These are phyloP conservation scores for Resseliella maxima DNA, from an alignment of 2,888 invertebrate species.

Conservation along the genomic window DNA sequence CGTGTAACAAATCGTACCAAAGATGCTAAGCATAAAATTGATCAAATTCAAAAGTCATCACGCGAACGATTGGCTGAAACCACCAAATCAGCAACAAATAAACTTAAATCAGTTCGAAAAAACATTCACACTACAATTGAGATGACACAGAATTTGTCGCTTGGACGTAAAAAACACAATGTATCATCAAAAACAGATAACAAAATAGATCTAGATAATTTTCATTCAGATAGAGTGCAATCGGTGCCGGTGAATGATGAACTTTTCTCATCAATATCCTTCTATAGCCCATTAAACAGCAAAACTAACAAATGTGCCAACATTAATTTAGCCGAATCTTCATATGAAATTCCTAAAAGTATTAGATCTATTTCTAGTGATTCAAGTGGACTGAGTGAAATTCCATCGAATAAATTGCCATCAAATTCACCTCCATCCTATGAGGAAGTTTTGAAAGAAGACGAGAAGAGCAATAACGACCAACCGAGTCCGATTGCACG, in stretches of 20 bases:
- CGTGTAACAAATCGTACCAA: slow-evolving; percentile 65
- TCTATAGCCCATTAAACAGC: slow-evolving; percentile 65
- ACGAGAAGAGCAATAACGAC: neutral
- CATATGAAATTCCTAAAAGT: slow-evolving; percentile 65
- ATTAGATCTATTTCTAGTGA: slow-evolving; percentile 60
- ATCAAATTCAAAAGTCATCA: slow-evolving; percentile 66
- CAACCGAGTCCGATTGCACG: slow-evolving; percentile 13
- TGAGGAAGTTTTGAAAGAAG: slow-evolving; percentile 3
- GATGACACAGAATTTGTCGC: slow-evolving; percentile 60
- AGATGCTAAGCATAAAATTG: slow-evolving; percentile 65
- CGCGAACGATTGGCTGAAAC: slow-evolving; percentile 64
- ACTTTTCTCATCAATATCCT: slow-evolving; percentile 66
- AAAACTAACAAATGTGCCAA: slow-evolving; percentile 62
- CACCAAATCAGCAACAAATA: slow-evolving; percentile 59
- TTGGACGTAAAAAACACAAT: slow-evolving; percentile 59
- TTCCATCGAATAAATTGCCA: neutral
- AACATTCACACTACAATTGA: slow-evolving; percentile 60
- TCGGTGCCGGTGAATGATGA: slow-evolving; percentile 66
- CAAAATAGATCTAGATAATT: slow-evolving; percentile 58
- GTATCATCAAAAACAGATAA: neutral
- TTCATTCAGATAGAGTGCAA: slow-evolving; percentile 64
- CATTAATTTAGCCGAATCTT: slow-evolving; percentile 61
- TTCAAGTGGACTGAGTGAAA: slow-evolving; percentile 7
- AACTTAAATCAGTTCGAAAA: slow-evolving; percentile 63
- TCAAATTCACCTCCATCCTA: slow-evolving; percentile 3